These are phyloP conservation scores for Alaudala cheleensis DNA, from an alignment of 2,113 vertebrate species.

Conservation along the genomic window DNA sequence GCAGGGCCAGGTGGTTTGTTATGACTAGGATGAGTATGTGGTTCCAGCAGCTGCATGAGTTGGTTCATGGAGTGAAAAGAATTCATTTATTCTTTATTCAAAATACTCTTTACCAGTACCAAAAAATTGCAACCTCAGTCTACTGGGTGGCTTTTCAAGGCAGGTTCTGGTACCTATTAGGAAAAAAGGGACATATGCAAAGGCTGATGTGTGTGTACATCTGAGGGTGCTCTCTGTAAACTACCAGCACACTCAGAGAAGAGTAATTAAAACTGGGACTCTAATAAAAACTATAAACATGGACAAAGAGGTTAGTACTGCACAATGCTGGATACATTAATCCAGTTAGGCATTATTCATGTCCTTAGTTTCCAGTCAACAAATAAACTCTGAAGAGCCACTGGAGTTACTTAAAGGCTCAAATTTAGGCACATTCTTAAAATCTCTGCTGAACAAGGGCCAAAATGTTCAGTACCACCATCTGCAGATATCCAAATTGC, in stretches of 20 bases:
- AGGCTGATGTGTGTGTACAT: not conserved
- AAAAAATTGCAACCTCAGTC: not conserved
- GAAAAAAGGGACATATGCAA: not conserved
- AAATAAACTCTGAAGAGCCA: not conserved
- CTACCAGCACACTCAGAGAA: not conserved
- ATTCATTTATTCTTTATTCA: too few relatives aligned
- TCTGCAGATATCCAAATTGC: conserved; percentile 54
- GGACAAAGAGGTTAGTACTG: not conserved
- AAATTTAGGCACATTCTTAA: conserved; percentile 37
- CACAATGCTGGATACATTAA: not conserved
- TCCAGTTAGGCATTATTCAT: not conserved
- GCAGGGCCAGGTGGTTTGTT: accelerated
- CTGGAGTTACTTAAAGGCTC: conserved; percentile 14
- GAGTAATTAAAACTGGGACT: not conserved
- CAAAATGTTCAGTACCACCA: conserved; percentile 50
- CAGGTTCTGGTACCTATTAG: not conserved
- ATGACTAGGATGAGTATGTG: accelerated
- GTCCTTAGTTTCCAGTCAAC: not conserved
- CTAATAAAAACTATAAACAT: not conserved
- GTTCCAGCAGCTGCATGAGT: not conserved
- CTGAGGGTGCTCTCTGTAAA: not conserved
- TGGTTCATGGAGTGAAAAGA: not conserved
- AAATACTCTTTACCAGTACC: not conserved
- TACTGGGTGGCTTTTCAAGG: not conserved
- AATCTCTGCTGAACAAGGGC: conserved; percentile 50